phyloP scores from a whole-genome alignment of 1,140 invertebrate species.

The Leptinotarsa lineolata region DNA sequence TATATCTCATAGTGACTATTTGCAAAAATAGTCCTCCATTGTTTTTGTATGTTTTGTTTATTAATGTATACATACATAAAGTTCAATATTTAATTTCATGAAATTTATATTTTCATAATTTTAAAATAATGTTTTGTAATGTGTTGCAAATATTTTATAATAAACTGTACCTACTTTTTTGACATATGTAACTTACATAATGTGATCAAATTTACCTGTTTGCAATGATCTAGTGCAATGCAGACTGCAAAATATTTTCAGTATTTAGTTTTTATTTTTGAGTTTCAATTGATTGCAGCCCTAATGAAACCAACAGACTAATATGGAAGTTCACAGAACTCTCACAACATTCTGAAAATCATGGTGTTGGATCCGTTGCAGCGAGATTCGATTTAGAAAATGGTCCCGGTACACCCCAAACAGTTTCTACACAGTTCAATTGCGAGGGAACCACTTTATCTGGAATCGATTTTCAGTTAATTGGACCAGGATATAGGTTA shows the following conservation, averaged over 20 bases:
- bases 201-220: neutral
- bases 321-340: constrained; percentile 93
- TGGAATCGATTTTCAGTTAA: constrained; percentile 89
- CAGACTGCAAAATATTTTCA: neutral
- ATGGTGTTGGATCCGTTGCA: constrained; percentile 85
- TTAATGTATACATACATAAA: no score
- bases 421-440: constrained; percentile 90
- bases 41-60: no score
- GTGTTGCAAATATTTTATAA: no score
- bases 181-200: no score
- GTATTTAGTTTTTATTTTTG: neutral
- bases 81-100: no score
- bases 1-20: no score
- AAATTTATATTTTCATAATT: no score
- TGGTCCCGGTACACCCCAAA: constrained; percentile 80
- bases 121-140: no score
- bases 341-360: constrained; percentile 85
- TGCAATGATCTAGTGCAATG: neutral
- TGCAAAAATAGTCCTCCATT: no score
- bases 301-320: constrained; percentile 78
- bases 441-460: constrained; percentile 94
- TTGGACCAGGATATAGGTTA: constrained; percentile 86
- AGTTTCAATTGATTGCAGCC: constrained; percentile 57
- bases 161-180: no score
- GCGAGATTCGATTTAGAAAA: constrained; percentile 84